Evolutionary conservation across 2,888 invertebrate genomes (phyloP), one percentile per base, ranked within the genome.

Genomic region (Drosophila pseudotalamancana): DNA sequence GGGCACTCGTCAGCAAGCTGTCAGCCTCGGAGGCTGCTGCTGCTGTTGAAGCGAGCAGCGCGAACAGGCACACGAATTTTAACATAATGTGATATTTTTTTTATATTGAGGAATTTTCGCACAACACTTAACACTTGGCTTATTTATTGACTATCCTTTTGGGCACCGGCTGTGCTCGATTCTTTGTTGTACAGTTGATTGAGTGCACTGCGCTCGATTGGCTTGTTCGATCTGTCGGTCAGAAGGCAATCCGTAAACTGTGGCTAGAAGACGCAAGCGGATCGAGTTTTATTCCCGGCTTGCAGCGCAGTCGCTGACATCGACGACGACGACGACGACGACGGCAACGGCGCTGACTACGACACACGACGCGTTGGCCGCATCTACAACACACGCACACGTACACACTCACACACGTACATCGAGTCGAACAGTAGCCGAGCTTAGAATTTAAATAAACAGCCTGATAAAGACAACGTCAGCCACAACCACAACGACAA

Each of bases 1-100:
- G 92, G 8, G 95, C 95, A 35, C 93, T 93, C 75, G 94, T 94
- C 88, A 95, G 90, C 42, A 93, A 88, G 72, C 83, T 89, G 37
- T 93, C 93, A 68, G 94, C 93, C 56, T 93, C 93, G 40, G 91
- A 90, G 60, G 83, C 75, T 25, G 84, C 74, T 77, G 92, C 92
- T 21, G 92, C 91, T 46, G 92, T 91, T 39, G 92, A 91, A 56
- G 92, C 91, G 87, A 93, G 91, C 88, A 94, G 77, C 72, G 93
- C 90, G 60, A 91, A 84, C 46, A 90, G 75, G 76, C 90, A 90
- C 88, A 91, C 88, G 76, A 91, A 89, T 92, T 92, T 93, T 91
- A 93, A 93, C 91, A 91, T 92, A 67, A 53, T 76, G 72, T 12
- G 39, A 19, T 16, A 31, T 34, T 6, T 35, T n/a, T 37, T 23